phyloP scores from a whole-genome alignment of 2,113 vertebrate genomes.

The Anoplopoma fimbria region DNA sequence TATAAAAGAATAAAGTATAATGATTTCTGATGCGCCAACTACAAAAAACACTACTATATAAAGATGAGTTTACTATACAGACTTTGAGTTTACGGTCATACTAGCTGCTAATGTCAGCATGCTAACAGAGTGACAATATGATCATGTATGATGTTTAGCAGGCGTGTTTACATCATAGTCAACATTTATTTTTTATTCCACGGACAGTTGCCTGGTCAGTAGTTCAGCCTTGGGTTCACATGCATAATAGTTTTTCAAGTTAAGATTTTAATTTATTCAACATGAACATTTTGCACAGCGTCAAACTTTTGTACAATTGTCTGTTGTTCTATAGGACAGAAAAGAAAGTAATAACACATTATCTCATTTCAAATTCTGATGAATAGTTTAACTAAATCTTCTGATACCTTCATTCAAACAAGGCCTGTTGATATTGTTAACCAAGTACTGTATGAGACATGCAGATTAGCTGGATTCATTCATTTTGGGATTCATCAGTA shows the following conservation, averaged over 20 bases:
- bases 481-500: neutral
- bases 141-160: neutral
- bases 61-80: neutral
- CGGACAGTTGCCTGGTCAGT: neutral
- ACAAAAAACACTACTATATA: neutral
- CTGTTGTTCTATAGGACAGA: neutral
- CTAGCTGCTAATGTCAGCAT: neutral
- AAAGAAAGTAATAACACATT: neutral
- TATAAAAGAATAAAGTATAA: neutral
- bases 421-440: neutral
- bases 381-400: neutral
- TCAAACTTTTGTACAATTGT: neutral
- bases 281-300: neutral
- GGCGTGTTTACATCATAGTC: neutral
- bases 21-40: neutral
- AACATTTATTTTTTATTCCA: neutral
- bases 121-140: neutral
- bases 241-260: neutral
- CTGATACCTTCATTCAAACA: neutral
- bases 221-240: neutral
- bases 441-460: neutral
- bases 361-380: constrained; percentile 3
- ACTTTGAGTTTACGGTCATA: neutral
- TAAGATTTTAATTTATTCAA: neutral
- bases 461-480: neutral